Evolutionary conservation across 1,140 invertebrate genomes (phyloP).

Genomic region (Ceratosolen fusciceps): DNA sequence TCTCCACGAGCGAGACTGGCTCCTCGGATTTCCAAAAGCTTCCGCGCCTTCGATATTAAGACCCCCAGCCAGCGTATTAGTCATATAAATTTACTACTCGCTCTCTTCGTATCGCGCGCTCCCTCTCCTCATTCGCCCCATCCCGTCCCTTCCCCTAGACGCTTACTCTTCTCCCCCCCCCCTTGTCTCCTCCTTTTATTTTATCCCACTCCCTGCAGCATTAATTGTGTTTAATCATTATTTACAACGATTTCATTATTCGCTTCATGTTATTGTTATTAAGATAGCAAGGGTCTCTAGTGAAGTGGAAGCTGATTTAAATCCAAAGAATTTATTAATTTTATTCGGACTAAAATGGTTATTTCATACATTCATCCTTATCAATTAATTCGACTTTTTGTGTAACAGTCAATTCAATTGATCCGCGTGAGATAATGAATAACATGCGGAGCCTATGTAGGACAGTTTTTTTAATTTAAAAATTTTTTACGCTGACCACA

Average conservation of each 20-base stretch:
- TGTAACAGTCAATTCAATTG: not conserved
- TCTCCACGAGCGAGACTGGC: too few relatives aligned
- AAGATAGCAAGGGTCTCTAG: not conserved
- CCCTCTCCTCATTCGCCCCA: constrained; percentile 31
- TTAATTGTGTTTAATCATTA: constrained; percentile 49
- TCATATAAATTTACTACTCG: constrained; percentile 49
- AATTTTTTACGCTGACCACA: constrained; percentile 40
- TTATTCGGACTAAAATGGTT: constrained; percentile 31
- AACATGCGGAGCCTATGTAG: not conserved
- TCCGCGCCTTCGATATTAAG: constrained; percentile 42
- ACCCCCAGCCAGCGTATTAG: constrained; percentile 49
- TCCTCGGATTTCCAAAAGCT: constrained; percentile 36
- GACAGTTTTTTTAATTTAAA: constrained; percentile 42
- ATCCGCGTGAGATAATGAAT: not conserved
- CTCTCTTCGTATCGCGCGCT: constrained; percentile 48
- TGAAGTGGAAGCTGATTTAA: constrained; percentile 24
- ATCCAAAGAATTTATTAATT: constrained; percentile 36
- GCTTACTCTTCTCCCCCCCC: constrained; percentile 21
- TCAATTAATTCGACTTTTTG: constrained; percentile 2
- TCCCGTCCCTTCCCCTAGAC: constrained; percentile 2
- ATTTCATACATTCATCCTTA: not conserved
- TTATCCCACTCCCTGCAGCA: constrained; percentile 22
- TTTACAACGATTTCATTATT: constrained; percentile 50
- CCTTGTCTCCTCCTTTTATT: constrained; percentile 42
- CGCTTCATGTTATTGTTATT: constrained; percentile 22